Conservation (phyloP, 2,888 invertebrate genomes). For the Cephus spinipes region DNA sequence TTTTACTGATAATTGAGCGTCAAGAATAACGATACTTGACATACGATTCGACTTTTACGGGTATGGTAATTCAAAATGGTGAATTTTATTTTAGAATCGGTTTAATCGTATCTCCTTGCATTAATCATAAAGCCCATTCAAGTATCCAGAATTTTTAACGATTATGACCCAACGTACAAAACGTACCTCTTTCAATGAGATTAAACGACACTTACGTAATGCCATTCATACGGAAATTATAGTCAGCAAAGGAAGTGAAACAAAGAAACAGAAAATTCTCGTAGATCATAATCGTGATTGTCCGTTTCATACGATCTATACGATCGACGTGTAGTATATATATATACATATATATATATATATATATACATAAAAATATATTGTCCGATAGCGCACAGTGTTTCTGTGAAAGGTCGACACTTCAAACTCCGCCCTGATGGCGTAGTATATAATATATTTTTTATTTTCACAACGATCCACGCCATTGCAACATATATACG, state of each 20-base stretch:
- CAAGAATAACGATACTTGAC: neutral
- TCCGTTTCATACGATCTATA: neutral
- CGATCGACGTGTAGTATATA: neutral
- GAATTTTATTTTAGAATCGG: conserved; percentile 4
- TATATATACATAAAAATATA: neutral
- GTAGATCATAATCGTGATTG: conserved; percentile 15
- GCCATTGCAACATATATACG: neutral
- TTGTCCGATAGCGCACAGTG: conserved; percentile 11
- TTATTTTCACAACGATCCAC: neutral
- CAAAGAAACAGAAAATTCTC: conserved; percentile 16
- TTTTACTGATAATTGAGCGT: neutral
- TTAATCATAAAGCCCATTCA: neutral
- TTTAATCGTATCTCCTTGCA: neutral
- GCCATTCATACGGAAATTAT: neutral
- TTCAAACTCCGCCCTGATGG: neutral
- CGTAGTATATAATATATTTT: neutral
- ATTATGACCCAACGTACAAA: neutral
- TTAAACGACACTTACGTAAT: neutral
- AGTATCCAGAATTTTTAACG: conserved; percentile 1
- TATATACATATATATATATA: neutral
- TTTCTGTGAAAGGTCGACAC: neutral
- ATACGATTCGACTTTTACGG: neutral
- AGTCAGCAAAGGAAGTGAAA: conserved; percentile 6
- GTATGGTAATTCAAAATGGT: conserved; percentile 7
- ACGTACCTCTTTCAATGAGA: neutral